A percentile compares a stretch with the other conserved stretches of the same genome.
Conservation (phyloP, 2,797 vertebrate species). For the Sebastes aleutianus region DNA sequence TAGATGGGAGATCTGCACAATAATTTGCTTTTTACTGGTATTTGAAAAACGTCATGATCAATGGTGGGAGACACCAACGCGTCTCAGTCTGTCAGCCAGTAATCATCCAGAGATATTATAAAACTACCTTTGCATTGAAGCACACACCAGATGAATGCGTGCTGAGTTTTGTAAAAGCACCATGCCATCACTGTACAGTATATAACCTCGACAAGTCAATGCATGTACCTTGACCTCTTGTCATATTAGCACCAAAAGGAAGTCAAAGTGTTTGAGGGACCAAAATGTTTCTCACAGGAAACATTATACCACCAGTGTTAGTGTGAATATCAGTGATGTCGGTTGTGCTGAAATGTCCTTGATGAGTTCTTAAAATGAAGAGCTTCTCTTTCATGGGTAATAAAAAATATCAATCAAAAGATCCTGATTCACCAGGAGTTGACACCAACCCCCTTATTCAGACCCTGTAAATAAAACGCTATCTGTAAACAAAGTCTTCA, state of each 20-base stretch:
- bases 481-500: slow-evolving; percentile 70
- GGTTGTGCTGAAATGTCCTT: slow-evolving; percentile 42
- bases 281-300: slow-evolving; percentile 33
- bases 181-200: slow-evolving; percentile 46
- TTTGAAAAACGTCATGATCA: slow-evolving; percentile 25
- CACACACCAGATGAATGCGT: slow-evolving; percentile 37
- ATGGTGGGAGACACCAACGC: slow-evolving; percentile 1
- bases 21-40: slow-evolving; percentile 25
- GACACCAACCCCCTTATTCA: slow-evolving; percentile 46
- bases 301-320: slow-evolving; percentile 56
- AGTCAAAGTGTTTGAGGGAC: slow-evolving; percentile 41
- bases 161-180: slow-evolving; percentile 68
- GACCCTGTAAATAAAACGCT: slow-evolving; percentile 60
- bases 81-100: slow-evolving; percentile 12
- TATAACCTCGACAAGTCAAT: slow-evolving; percentile 43
- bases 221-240: slow-evolving; percentile 52
- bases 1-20: slow-evolving; percentile 22
- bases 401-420: slow-evolving; percentile 11
- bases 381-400: slow-evolving; percentile 46
- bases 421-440: slow-evolving; percentile 51
- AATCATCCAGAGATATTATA: slow-evolving; percentile 30
- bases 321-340: slow-evolving; percentile 45
- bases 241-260: slow-evolving; percentile 73
- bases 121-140: slow-evolving; percentile 33
- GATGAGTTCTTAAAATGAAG: slow-evolving; percentile 27